Conservation (phyloP, 2,888 invertebrate species). For the Drosophila phalerata region DNA sequence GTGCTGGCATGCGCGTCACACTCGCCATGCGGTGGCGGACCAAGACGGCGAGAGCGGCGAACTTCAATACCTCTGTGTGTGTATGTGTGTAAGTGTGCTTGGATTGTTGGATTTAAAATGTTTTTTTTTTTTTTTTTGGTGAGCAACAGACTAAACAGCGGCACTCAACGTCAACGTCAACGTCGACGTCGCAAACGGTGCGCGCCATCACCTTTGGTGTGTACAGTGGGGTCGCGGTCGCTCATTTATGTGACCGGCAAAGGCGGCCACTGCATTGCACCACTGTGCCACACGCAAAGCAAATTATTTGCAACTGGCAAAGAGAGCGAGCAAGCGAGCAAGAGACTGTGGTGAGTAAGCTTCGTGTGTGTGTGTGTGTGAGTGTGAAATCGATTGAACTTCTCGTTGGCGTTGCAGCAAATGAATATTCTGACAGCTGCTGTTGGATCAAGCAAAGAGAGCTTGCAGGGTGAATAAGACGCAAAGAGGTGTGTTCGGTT, state of each 20-base stretch:
- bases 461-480: not conserved
- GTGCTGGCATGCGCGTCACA: conserved; percentile 73
- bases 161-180: conserved; percentile 18
- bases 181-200: conserved; percentile 22
- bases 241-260: conserved; percentile 56
- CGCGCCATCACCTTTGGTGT: conserved; percentile 34
- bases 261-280: conserved; percentile 56
- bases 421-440: conserved; percentile 59
- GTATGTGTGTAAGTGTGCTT: no score
- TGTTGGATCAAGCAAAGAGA: conserved; percentile 17
- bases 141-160: conserved; percentile 58
- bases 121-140: no score
- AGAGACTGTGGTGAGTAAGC: conserved; percentile 51
- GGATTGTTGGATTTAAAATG: conserved; percentile 20
- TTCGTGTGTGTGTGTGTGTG: conserved; percentile 2
- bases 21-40: conserved; percentile 51
- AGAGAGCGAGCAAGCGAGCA: conserved; percentile 14
- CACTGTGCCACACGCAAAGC: conserved; percentile 58
- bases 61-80: conserved; percentile 24
- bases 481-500: not conserved
- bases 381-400: conserved; percentile 58
- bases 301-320: conserved; percentile 54
- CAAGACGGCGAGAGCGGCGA: conserved; percentile 13
- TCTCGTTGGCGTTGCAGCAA: conserved; percentile 54
- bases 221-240: conserved; percentile 54